A percentile compares a stretch with the other conserved stretches of the same genome.
Conservation (phyloP, 2,888 invertebrate species). For the Arge pagana region DNA sequence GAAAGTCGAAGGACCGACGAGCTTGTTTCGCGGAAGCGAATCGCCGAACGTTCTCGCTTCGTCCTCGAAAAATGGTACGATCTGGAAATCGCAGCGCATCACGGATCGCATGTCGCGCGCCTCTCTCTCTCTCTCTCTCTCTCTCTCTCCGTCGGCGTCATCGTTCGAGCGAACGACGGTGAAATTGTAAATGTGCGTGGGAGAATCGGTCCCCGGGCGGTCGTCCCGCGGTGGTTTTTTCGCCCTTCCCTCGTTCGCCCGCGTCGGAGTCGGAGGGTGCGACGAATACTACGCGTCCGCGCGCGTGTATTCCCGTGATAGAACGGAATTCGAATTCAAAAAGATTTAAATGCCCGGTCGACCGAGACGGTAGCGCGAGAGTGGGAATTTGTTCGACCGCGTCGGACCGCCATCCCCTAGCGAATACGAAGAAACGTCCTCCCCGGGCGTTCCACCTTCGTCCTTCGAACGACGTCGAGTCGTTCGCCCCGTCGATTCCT, state of each 20-base stretch:
- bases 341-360: conserved; percentile 55
- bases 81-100: too few species aligned
- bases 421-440: conserved; percentile 54
- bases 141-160: too few species aligned
- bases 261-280: too few species aligned
- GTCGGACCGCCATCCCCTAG: conserved; percentile 54
- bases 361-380: conserved; percentile 32
- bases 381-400: conserved; percentile 53
- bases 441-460: conserved; percentile 37
- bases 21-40: too few species aligned
- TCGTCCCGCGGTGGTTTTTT: conserved; percentile 39
- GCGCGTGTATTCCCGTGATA: background rate
- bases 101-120: too few species aligned
- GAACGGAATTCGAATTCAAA: conserved; percentile 28
- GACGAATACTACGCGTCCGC: conserved; percentile 24
- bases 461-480: too few species aligned
- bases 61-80: too few species aligned
- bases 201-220: conserved; percentile 54
- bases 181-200: conserved; percentile 59
- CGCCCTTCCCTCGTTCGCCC: too few species aligned
- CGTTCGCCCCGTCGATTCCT: too few species aligned
- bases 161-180: conserved; percentile 33
- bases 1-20: too few species aligned
- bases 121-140: too few species aligned
- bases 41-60: too few species aligned